These are phyloP conservation scores for Cardiocondyla obscurior DNA, from an alignment of 1,140 invertebrate species.

Conservation along the genomic window DNA sequence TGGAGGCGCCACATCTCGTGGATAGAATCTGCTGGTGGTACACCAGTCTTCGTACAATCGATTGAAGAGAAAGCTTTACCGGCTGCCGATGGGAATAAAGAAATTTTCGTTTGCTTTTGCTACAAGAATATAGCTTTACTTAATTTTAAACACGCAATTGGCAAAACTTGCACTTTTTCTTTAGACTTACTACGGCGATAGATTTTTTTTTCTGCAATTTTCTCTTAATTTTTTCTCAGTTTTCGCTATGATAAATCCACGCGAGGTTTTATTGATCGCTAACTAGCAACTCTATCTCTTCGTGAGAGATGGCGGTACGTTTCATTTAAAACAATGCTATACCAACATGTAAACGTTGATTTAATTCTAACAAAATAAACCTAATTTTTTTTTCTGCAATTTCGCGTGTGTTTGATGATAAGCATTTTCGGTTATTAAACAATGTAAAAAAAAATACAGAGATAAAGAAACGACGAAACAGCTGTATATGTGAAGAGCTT, in stretches of 20 bases:
- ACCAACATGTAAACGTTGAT: neutral
- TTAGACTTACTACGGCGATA: neutral
- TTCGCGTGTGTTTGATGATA: constrained; percentile 4
- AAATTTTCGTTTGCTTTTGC: neutral
- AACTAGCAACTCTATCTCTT: neutral
- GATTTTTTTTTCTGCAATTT: neutral
- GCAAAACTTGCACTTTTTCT: neutral
- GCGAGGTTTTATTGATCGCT: constrained; percentile 21
- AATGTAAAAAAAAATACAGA: neutral
- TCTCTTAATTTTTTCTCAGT: neutral
- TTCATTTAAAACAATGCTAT: neutral
- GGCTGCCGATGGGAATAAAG: constrained; percentile 10
- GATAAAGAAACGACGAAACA: neutral
- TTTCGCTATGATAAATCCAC: neutral
- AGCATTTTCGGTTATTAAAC: neutral
- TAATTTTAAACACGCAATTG: neutral
- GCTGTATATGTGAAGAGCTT: neutral
- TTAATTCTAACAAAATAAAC: neutral
- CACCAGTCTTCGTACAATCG: constrained; percentile 26
- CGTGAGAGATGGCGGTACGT: constrained; percentile 48
- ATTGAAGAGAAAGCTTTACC: constrained; percentile 47
- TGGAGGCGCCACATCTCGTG: constrained; percentile 42
- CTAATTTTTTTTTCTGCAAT: neutral
- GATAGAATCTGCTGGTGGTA: constrained; percentile 23
- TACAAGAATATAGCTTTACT: no score